Conservation (phyloP, 2,113 vertebrate species). For the Entomyzon cyanotis region DNA sequence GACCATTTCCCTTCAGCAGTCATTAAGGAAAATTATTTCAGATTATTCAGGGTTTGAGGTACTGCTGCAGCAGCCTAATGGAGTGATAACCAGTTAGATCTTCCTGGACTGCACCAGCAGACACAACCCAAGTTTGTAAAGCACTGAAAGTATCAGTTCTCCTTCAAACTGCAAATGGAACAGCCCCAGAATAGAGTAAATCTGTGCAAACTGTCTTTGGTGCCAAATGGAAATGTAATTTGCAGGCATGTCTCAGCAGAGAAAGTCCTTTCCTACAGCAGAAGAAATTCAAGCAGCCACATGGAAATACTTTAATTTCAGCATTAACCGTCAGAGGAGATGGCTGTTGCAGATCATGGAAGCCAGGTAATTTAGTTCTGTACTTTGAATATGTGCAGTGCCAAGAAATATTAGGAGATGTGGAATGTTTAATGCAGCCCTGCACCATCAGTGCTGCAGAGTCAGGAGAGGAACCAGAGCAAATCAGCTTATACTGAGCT, state of each 20-base stretch:
- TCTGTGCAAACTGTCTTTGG: neutral
- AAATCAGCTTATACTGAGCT: neutral
- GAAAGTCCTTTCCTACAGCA: conserved; percentile 11
- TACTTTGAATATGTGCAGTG: conserved; percentile 15
- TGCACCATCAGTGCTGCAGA: neutral
- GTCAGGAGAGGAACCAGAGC: neutral
- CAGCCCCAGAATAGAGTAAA: neutral
- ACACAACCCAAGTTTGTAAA: neutral
- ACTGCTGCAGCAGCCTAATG: neutral
- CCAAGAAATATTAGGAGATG: conserved; percentile 51
- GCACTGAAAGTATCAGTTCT: neutral
- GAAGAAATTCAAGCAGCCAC: conserved; percentile 68
- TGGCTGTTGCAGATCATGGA: conserved; percentile 62
- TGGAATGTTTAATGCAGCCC: conserved; percentile 45
- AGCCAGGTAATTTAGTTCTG: conserved; percentile 66
- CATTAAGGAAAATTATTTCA: neutral
- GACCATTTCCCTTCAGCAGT: neutral
- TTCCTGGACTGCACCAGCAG: neutral
- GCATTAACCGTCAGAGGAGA: conserved; percentile 50
- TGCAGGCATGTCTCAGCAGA: conserved; percentile 43
- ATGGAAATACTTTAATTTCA: conserved; percentile 76
- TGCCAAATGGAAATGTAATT: conserved; percentile 71
- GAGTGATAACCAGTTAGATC: neutral
- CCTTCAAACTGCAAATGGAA: neutral
- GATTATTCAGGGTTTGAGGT: neutral